Evolutionary conservation across 2,113 vertebrate genomes (phyloP), one percentile per base, ranked within the genome.

Genomic region (Stigmatopora nigra): DNA sequence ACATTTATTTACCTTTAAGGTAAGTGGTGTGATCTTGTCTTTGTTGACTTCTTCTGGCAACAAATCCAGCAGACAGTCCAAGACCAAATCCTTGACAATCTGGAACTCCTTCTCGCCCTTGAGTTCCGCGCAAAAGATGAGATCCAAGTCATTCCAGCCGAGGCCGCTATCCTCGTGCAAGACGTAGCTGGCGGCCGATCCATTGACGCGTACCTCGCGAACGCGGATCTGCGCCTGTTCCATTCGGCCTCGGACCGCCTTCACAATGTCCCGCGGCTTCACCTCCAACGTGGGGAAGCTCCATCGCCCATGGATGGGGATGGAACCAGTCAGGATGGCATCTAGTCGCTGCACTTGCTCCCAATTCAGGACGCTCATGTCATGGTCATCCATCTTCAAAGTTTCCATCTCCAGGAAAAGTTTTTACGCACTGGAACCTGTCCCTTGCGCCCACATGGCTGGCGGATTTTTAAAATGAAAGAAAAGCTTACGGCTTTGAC

Each of bases 11-110:
- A 98, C 96, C 95, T 99, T 99, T 78, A 98, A 91, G 2, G 96
- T 97, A 73, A 97, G 87, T 5, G 95, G 93, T 3, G 94, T 97
- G 73, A 99, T 97, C 89, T 95, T 98, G 79, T 96, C 94, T 78
- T 98, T 99, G 81, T 98, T 98, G 63, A 99, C 97, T n/a, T 94
- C 95, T 60, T 97, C 94, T 2, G 97, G 97, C 63, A 99, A 85
- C 85, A 99, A 98, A 87, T 99, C 97, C 78, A 99, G 89, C 41
- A 99, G 93, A 68, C 94, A 96, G 79, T 98, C 95, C 78, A 99
- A 86, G 67, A 98, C 97, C 35, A 95, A 93, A 73, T 99, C 93
- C 81, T 98, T 98, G 48, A 99, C 94, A 25, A 90, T 95, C 89
- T 95, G 93, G 85, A 99, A 99, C 83, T 95, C 95, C 77, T 89